Conservation (phyloP, 1,140 invertebrate genomes). For the Bombus pascuorum region DNA sequence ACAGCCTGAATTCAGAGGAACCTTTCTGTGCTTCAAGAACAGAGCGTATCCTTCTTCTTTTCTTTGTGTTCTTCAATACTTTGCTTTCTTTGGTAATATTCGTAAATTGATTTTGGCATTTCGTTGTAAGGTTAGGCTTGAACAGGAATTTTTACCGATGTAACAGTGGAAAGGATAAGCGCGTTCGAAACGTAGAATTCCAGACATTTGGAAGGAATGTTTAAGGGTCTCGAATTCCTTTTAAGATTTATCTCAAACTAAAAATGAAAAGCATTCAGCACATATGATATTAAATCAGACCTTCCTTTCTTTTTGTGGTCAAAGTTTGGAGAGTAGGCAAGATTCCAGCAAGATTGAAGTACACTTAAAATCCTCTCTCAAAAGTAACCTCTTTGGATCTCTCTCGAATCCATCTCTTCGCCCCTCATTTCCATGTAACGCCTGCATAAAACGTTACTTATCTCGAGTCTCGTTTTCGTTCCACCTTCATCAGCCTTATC, state of each 20-base stretch:
- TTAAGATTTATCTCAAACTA: background rate
- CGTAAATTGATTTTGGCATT: background rate
- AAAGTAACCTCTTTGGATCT: constrained; percentile 22
- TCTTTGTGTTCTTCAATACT: background rate
- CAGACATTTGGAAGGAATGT: background rate
- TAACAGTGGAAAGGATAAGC: background rate
- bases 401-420: constrained; percentile 6
- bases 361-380: constrained; percentile 34
- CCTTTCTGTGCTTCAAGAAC: background rate
- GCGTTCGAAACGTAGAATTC: background rate
- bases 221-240: background rate
- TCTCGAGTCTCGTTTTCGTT: constrained; percentile 33
- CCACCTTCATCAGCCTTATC: constrained; percentile 21
- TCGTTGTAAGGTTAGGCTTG: background rate
- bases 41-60: no score
- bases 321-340: background rate
- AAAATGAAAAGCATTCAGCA: background rate
- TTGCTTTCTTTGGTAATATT: background rate
- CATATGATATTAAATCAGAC: constrained; percentile 1
- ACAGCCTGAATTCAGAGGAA: constrained; percentile 36
- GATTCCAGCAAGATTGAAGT: constrained; percentile 30
- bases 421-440: constrained; percentile 41
- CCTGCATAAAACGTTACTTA: constrained; percentile 41
- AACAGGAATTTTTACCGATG: background rate
- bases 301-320: background rate